Evolutionary conservation across 2,113 vertebrate species (phyloP), one percentile per base, ranked within the genome.

Genomic region (Leucoraja erinaceus): DNA sequence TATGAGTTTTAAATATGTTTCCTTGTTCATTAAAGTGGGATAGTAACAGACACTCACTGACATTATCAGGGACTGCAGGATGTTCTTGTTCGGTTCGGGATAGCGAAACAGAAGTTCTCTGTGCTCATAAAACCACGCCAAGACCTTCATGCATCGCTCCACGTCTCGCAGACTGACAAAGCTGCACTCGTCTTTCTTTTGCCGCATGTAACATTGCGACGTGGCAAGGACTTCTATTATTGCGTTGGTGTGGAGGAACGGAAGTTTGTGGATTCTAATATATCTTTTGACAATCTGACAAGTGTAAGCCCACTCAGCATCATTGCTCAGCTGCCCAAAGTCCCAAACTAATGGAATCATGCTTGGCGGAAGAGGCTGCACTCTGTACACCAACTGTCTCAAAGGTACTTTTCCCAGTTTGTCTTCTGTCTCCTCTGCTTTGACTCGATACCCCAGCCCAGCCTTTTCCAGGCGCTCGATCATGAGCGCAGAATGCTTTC

Each of bases 321-420:
- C 93, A 93, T 97, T 95, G 93, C 95, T 97, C 93, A 97, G 86
- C 94, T 97, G 96, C 59, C 97, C 96, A 94, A 97, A 97, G 88
- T 97, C 97, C 97, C 97, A 97, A 0, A 97, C 96, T 75, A 97
- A 94, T 12, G 96, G 95, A 38, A 95, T 95, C 96, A 97, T 96
- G 93, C 97, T 97, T 72, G 97, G 96, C 74, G 97, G 97, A 83
- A 97, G 93, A 8, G 96, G 96, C 93, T 97, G 96, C 90, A 97
- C 97, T 61, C 96, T 93, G 94, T 97, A 97, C 33, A 97, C 96
- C 75, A 97, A 94, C 93, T 97, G 96, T 74, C 96, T 94, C 93
- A 97, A 94, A 68, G 97, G 97, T 76, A 97, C 95, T 94, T 95
- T 95, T 28, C 96, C 96, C 93, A 97, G 94, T 31, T 95, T 94